A percentile compares a stretch with the other conserved stretches of the same genome.
Conservation (phyloP, 2,888 invertebrate genomes). For the Eristalis intricaria region DNA sequence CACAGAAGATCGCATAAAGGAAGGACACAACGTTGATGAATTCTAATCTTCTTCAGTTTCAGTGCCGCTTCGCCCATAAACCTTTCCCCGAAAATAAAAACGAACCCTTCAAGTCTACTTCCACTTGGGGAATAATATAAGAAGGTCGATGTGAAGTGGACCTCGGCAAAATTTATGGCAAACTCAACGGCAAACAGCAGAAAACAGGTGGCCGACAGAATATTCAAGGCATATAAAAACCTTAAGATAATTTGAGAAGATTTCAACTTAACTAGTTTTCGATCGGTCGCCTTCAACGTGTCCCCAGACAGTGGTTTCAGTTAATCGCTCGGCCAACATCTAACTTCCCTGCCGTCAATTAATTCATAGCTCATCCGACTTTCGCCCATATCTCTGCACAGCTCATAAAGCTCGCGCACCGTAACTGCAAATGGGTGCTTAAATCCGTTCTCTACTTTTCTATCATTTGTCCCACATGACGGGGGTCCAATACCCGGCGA, state of each 20-base stretch:
- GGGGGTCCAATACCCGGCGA: neutral
- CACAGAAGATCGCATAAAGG: neutral
- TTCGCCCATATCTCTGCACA: neutral
- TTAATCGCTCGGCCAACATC: neutral
- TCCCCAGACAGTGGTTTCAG: neutral
- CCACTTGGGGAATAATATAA: neutral
- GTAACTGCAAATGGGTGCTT: neutral
- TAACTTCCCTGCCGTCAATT: neutral
- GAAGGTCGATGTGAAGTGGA: neutral
- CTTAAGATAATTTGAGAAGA: neutral
- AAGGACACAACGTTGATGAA: neutral
- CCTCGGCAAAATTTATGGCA: neutral
- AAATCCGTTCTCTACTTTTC: neutral
- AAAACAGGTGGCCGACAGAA: neutral
- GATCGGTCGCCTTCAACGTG: neutral
- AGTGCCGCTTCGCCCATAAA: neutral
- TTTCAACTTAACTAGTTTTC: neutral
- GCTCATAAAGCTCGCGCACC: neutral
- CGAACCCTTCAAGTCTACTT: neutral
- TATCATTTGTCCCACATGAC: neutral
- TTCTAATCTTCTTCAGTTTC: neutral
- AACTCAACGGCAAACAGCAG: neutral
- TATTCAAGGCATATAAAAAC: neutral
- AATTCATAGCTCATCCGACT: neutral
- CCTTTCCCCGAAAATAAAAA: neutral